Conservation (phyloP, 1,140 invertebrate species). For the Zaprionus ornatus region DNA sequence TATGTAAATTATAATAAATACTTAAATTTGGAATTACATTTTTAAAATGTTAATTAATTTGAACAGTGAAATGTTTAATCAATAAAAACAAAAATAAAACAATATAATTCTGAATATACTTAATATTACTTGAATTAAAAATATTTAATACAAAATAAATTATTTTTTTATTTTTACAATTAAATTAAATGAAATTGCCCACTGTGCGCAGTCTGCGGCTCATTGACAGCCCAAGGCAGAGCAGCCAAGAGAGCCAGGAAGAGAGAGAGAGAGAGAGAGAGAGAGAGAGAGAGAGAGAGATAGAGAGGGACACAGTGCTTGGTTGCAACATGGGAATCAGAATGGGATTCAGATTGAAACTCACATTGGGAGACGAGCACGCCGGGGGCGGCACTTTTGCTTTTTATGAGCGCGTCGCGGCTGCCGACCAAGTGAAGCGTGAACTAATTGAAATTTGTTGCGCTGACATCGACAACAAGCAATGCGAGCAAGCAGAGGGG, state of each 20-base stretch:
- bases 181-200: neutral
- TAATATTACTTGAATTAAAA: neutral
- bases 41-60: no score
- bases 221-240: slow-evolving; percentile 18
- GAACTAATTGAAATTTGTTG: slow-evolving; percentile 83
- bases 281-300: neutral
- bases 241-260: neutral
- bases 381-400: slow-evolving; percentile 60
- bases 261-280: neutral
- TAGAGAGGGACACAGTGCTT: neutral
- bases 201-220: slow-evolving; percentile 31
- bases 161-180: neutral
- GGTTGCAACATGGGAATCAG: slow-evolving; percentile 27
- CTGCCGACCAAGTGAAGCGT: slow-evolving; percentile 76
- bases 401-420: slow-evolving; percentile 66
- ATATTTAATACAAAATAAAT: neutral
- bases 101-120: neutral
- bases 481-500: slow-evolving; percentile 9
- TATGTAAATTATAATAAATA: no score
- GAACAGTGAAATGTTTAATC: no score
- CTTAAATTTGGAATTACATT: no score
- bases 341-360: slow-evolving; percentile 4
- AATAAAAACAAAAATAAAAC: neutral
- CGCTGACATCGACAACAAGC: slow-evolving; percentile 75
- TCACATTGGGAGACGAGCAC: neutral